Conservation (phyloP, 2,113 vertebrate species). For the Pterocles orientalis region DNA sequence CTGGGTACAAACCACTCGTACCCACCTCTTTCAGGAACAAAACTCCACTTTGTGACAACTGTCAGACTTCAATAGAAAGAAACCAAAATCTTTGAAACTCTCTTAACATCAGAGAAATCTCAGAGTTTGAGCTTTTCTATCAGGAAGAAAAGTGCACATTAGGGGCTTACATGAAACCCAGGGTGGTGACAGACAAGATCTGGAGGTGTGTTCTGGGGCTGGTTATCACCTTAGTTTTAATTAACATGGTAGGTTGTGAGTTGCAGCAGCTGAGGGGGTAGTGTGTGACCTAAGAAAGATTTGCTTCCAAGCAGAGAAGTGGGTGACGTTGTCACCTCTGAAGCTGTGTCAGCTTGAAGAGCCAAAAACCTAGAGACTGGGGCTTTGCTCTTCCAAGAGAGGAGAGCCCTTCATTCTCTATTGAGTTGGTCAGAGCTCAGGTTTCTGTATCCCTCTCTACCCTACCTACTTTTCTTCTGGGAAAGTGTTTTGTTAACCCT, state of each 20-base stretch:
- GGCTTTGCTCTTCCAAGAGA: background rate
- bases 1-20: background rate
- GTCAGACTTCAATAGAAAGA: background rate
- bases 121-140: background rate
- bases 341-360: background rate
- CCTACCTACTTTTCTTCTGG: background rate
- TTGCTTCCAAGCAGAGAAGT: background rate
- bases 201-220: background rate
- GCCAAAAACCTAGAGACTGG: background rate
- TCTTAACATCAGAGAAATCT: background rate
- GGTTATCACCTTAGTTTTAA: background rate
- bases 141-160: background rate
- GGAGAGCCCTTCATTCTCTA: background rate
- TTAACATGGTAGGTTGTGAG: background rate
- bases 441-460: background rate
- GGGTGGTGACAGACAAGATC: background rate
- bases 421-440: background rate
- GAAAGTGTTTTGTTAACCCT: background rate
- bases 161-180: background rate
- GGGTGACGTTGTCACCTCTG: background rate
- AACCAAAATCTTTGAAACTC: background rate
- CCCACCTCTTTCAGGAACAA: background rate
- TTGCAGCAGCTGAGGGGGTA: background rate
- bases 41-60: background rate
- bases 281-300: background rate